A percentile compares a stretch with the other conserved stretches of the same genome.
These are phyloP conservation scores for Brachionus asplanchnoidis DNA, from an alignment of 1,140 invertebrate species.

Conservation along the genomic window DNA sequence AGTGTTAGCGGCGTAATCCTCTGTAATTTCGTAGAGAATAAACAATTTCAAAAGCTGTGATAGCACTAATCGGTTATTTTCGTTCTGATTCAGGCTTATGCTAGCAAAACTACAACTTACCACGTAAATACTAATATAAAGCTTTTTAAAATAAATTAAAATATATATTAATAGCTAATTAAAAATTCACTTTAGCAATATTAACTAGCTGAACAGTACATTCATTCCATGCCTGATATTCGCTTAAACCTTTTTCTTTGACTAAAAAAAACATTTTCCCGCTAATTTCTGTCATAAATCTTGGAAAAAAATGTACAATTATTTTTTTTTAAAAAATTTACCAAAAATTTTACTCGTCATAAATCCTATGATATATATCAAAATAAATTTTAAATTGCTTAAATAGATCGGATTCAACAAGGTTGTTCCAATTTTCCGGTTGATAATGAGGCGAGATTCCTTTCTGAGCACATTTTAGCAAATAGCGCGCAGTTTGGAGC, in stretches of 20 bases:
- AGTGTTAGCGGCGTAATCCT: background rate
- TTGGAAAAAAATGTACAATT: background rate
- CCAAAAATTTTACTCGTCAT: background rate
- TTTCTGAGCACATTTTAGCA: constrained; percentile 23
- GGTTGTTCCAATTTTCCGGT: background rate
- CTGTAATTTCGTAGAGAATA: constrained; percentile 17
- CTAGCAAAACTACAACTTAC: background rate
- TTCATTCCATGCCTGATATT: constrained; percentile 19
- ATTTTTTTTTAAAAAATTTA: too few species aligned
- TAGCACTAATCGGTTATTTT: background rate
- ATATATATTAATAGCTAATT: background rate
- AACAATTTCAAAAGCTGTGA: background rate
- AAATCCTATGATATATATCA: constrained; percentile 3
- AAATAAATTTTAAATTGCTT: background rate
- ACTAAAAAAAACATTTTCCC: constrained; percentile 1
- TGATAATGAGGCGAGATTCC: constrained; percentile 10
- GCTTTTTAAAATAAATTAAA: background rate
- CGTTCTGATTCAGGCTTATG: background rate
- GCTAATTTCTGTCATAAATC: background rate
- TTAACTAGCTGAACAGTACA: constrained; percentile 7
- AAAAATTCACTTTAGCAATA: background rate
- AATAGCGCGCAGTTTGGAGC: constrained; percentile 75
- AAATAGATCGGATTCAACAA: background rate
- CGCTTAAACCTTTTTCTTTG: background rate
- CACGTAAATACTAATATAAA: background rate